Conservation (phyloP, 2,888 invertebrate species). For the Mythimna lalbum region DNA sequence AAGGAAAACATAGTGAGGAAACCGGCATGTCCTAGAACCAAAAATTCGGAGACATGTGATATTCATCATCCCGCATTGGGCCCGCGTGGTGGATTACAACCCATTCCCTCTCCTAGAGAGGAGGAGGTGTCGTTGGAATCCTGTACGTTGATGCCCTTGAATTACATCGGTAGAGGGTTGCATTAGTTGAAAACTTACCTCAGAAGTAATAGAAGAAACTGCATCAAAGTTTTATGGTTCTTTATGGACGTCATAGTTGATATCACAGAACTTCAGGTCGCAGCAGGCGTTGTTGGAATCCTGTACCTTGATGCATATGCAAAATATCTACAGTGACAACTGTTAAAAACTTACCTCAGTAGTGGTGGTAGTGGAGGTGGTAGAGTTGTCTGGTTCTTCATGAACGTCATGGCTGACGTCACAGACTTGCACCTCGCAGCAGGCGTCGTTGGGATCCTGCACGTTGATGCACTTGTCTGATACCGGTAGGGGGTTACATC, state of each 20-base stretch:
- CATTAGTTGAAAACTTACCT: constrained; percentile 46
- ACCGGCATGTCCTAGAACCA: too few species aligned
- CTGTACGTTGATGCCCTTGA: too few species aligned
- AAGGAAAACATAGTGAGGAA: too few species aligned
- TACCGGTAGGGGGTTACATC: constrained; percentile 91
- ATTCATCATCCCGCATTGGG: too few species aligned
- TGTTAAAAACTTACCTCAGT: constrained; percentile 63
- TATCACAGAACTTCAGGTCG: constrained; percentile 96
- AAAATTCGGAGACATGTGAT: too few species aligned
- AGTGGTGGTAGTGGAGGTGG: constrained; percentile 70
- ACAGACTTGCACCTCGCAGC: constrained; percentile 96
- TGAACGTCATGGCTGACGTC: constrained; percentile 95
- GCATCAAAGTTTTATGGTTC: constrained; percentile 82
- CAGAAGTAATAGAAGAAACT: constrained; percentile 68
- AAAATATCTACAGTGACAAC: too few species aligned
- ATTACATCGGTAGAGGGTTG: too few species aligned
- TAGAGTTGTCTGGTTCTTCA: constrained; percentile 89
- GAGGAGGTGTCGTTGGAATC: too few species aligned
- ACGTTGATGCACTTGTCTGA: constrained; percentile 95
- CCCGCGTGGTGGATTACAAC: too few species aligned
- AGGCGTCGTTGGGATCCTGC: constrained; percentile 95
- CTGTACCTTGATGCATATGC: constrained; percentile 95
- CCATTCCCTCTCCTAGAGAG: too few species aligned
- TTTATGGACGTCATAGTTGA: constrained; percentile 95
- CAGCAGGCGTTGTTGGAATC: constrained; percentile 96